Conservation (phyloP, 2,113 vertebrate genomes). For the Heterochromis multidens region DNA sequence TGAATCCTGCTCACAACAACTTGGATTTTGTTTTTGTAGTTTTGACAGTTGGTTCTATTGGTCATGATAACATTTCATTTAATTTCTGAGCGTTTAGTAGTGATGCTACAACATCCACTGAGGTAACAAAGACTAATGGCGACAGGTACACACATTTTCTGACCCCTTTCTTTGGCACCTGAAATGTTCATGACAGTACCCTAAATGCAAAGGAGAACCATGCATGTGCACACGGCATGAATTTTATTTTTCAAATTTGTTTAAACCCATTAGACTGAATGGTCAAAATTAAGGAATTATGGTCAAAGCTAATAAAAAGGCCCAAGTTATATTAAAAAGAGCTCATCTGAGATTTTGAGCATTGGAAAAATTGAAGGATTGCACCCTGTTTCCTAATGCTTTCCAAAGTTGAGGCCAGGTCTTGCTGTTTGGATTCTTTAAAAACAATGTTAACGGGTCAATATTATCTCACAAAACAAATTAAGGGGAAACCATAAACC, state of each 20-base stretch:
- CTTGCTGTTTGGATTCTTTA: neutral
- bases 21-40: neutral
- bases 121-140: neutral
- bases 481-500: neutral
- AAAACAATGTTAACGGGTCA: neutral
- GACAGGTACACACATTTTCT: neutral
- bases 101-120: neutral
- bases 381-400: neutral
- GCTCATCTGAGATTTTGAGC: neutral
- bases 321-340: neutral
- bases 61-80: neutral
- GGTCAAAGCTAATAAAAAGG: neutral
- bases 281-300: neutral
- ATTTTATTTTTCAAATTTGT: neutral
- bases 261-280: neutral
- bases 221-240: neutral
- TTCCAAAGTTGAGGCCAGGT: neutral
- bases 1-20: neutral
- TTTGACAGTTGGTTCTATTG: neutral
- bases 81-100: neutral
- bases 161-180: neutral
- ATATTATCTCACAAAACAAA: slow-evolving; percentile 54
- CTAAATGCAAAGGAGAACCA: neutral
- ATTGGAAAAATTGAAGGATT: neutral
- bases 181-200: neutral